Conservation (phyloP, 2,888 invertebrate genomes). For the Galeruca laticollis region DNA sequence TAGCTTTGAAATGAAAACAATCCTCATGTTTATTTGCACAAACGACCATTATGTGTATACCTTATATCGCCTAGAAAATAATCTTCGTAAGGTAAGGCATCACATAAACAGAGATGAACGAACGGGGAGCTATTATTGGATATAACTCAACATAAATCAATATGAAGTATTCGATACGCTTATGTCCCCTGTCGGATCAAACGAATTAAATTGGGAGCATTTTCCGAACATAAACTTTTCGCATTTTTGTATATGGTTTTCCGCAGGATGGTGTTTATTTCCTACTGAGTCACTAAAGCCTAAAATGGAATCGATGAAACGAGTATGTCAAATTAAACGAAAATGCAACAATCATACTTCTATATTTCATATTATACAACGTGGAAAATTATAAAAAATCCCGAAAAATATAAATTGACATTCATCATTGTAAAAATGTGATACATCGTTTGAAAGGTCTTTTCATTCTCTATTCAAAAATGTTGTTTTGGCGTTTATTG, state of each 20-base stretch:
- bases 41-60: not conserved
- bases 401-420: too few species aligned
- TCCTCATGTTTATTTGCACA: not conserved
- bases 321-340: conserved; percentile 1
- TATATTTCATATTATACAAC: not conserved
- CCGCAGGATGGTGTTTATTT: conserved; percentile 33
- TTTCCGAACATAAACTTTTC: conserved; percentile 28
- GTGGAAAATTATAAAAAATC: too few species aligned
- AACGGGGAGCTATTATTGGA: conserved; percentile 66
- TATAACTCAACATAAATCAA: conserved; percentile 66
- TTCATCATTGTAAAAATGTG: too few species aligned
- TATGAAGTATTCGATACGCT: conserved; percentile 58
- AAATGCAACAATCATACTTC: not conserved
- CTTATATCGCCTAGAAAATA: not conserved
- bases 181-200: conserved; percentile 29
- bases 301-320: conserved; percentile 21
- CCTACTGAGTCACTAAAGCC: conserved; percentile 37
- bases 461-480: too few species aligned
- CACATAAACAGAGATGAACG: conserved; percentile 65
- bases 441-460: too few species aligned
- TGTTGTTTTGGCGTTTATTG: too few species aligned
- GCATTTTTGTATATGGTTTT: conserved; percentile 24
- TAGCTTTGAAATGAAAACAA: not conserved
- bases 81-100: conserved; percentile 61
- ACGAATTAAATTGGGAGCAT: conserved; percentile 40